These are phyloP conservation scores for Hemitrygon akajei DNA, from an alignment of 2,797 vertebrate species.

Conservation along the genomic window DNA sequence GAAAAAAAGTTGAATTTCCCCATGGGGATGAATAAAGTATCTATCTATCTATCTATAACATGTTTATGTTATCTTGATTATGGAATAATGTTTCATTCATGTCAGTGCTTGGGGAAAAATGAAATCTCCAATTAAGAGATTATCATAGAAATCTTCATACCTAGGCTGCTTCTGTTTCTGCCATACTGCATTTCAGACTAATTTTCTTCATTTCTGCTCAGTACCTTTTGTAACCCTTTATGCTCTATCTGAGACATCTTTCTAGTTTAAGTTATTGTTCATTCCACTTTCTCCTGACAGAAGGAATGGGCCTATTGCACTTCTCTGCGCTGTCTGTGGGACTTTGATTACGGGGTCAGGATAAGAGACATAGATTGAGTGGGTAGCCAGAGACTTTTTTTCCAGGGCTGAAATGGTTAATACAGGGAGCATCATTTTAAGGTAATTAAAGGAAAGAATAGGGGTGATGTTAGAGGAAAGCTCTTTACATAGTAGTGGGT, in stretches of 20 bases:
- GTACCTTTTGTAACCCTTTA: background rate
- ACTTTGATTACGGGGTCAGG: background rate
- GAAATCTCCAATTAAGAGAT: too few species aligned
- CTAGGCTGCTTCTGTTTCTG: background rate
- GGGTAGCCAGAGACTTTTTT: too few species aligned
- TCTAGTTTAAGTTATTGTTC: background rate
- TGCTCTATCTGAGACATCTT: background rate
- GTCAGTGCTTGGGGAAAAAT: too few species aligned
- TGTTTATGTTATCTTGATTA: background rate
- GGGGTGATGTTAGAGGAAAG: too few species aligned
- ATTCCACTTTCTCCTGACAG: background rate
- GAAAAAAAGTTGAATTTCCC: too few species aligned
- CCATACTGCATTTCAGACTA: background rate
- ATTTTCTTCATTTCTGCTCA: background rate
- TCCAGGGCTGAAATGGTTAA: too few species aligned
- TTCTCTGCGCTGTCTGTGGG: background rate
- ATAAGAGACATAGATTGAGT: background rate
- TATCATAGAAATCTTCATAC: background rate
- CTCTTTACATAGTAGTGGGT: too few species aligned
- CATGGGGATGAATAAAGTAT: too few species aligned
- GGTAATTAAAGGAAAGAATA: too few species aligned
- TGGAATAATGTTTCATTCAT: background rate
- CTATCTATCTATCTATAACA: too few species aligned
- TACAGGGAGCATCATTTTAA: too few species aligned
- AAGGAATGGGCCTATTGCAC: background rate